A percentile compares a stretch with the other conserved stretches of the same genome.
Conservation (phyloP, 2,888 invertebrate species). For the Phytoseiulus persimilis region DNA sequence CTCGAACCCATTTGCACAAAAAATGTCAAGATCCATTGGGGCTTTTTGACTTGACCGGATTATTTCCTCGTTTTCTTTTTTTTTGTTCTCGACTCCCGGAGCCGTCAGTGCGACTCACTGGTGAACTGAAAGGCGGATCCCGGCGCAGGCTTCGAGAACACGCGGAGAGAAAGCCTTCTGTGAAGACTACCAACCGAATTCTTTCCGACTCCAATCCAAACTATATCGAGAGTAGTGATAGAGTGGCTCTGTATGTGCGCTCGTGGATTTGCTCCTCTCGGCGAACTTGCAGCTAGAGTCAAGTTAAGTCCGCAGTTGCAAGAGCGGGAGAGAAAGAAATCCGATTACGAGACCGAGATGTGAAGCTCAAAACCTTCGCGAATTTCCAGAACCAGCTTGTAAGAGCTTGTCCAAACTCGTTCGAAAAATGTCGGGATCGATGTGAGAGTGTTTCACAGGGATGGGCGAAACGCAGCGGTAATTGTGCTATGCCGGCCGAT, state of each 20-base stretch:
- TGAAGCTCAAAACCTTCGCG: neutral
- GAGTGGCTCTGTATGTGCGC: neutral
- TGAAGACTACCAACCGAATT: neutral
- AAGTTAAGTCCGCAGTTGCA: neutral
- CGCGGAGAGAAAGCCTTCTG: neutral
- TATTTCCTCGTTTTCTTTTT: neutral
- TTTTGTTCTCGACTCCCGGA: no score
- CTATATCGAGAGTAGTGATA: neutral
- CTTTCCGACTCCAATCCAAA: neutral
- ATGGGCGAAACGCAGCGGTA: no score
- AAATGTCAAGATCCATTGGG: neutral
- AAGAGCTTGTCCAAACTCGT: neutral
- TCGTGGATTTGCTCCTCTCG: neutral
- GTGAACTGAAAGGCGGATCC: neutral
- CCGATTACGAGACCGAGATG: neutral
- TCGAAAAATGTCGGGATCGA: neutral
- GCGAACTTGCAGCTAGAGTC: neutral
- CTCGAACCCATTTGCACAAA: neutral
- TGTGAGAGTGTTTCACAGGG: no score
- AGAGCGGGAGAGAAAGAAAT: neutral
- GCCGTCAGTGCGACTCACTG: neutral
- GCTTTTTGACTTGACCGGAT: neutral
- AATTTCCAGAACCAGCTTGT: neutral
- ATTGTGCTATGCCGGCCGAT: no score
- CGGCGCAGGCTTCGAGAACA: neutral